These are phyloP conservation scores for Shinisaurus crocodilurus DNA, from an alignment of 2,113 vertebrate genomes.

Conservation along the genomic window DNA sequence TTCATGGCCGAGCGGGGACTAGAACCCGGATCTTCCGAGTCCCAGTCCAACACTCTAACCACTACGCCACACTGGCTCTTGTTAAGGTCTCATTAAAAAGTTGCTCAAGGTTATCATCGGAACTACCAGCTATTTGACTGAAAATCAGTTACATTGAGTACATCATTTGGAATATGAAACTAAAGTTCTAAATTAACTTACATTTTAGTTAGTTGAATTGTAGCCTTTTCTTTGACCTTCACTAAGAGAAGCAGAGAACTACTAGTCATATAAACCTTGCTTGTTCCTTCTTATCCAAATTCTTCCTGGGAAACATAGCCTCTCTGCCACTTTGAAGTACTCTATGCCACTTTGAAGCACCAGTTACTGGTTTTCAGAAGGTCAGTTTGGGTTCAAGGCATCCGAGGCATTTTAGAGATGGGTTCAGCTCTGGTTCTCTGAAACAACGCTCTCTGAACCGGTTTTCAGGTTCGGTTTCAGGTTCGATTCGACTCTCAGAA, in stretches of 20 bases:
- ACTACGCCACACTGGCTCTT: no score
- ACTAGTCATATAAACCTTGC: neutral
- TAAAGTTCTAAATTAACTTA: neutral
- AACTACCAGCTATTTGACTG: neutral
- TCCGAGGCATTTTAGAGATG: neutral
- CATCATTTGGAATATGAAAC: neutral
- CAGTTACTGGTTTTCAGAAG: neutral
- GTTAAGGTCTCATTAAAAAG: neutral
- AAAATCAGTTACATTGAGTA: neutral
- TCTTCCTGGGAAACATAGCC: neutral
- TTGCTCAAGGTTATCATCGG: neutral
- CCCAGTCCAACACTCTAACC: no score
- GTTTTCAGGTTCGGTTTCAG: conserved; percentile 38
- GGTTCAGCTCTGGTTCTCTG: neutral
- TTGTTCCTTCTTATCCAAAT: neutral
- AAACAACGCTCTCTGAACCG: conserved; percentile 14
- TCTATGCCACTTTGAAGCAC: neutral
- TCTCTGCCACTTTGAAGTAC: neutral
- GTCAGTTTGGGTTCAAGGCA: neutral
- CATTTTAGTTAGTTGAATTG: neutral
- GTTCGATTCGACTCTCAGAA: conserved; percentile 11
- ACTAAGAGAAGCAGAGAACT: neutral
- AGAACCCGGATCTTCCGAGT: no score
- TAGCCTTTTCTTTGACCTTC: neutral
- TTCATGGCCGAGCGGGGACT: no score